Conservation (phyloP, 2,888 invertebrate genomes). For the Magallana nippona region DNA sequence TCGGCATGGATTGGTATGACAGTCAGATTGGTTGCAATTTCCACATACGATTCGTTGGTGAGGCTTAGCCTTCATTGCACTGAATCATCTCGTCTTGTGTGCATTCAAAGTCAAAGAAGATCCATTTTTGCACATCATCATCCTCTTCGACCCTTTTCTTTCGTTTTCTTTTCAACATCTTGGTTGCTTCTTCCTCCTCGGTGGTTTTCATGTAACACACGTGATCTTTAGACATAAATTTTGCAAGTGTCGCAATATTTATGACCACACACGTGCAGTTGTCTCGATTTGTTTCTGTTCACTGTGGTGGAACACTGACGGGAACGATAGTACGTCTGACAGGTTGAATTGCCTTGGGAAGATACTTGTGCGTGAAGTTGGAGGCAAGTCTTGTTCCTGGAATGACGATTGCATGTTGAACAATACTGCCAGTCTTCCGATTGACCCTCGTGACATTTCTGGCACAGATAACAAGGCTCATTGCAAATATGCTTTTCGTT, state of each 20-base stretch:
- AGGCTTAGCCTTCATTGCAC: constrained; percentile 38
- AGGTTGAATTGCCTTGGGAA: not conserved
- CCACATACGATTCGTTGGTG: constrained; percentile 16
- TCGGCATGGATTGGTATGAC: not conserved
- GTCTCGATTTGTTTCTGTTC: constrained; percentile 17
- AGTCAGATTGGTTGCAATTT: constrained; percentile 36
- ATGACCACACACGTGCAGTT: constrained; percentile 40
- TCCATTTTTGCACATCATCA: not conserved
- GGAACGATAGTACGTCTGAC: not conserved
- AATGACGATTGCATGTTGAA: not conserved
- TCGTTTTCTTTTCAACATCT: not conserved
- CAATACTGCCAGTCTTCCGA: not conserved
- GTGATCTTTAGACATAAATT: constrained; percentile 43
- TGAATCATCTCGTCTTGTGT: constrained; percentile 36
- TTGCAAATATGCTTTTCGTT: constrained; percentile 53
- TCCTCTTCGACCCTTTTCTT: not conserved
- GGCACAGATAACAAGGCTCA: too few species aligned
- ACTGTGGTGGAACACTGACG: not conserved
- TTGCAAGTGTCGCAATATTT: constrained; percentile 48
- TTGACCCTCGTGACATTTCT: too few species aligned
- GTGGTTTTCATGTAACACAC: constrained; percentile 45
- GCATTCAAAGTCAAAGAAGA: constrained; percentile 43
- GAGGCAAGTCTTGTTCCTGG: not conserved
- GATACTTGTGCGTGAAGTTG: not conserved
- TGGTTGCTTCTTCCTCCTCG: not conserved